Percentiles rank a stretch among this genome's conserved stretches.
Conservation (phyloP, 2,113 vertebrate genomes). For the Hoplias malabaricus region DNA sequence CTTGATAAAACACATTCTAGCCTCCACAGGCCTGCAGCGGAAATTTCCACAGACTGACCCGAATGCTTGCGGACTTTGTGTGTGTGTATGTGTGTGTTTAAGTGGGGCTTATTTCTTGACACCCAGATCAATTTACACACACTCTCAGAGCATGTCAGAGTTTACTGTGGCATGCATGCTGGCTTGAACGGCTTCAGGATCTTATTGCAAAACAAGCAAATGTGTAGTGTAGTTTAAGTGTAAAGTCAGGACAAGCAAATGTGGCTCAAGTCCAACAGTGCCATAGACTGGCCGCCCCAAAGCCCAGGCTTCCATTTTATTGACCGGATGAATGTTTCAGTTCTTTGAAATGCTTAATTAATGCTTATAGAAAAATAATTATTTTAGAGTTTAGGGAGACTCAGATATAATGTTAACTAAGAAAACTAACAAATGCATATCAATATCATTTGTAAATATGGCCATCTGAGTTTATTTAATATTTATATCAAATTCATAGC, state of each 20-base stretch:
- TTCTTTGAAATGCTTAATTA: not conserved
- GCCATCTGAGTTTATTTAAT: too few species aligned
- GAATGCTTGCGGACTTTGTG: conserved; percentile 56
- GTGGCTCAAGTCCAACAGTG: not conserved
- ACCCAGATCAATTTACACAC: conserved; percentile 21
- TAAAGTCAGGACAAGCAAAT: conserved; percentile 1
- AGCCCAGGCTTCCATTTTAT: too few species aligned
- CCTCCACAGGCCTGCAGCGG: conserved; percentile 46
- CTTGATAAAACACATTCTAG: not conserved
- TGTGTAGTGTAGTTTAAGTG: not conserved
- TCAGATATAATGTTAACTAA: too few species aligned
- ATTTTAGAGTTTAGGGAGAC: too few species aligned
- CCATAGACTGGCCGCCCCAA: too few species aligned
- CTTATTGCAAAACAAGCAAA: conserved; percentile 8
- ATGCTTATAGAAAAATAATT: not conserved
- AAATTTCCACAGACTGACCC: conserved; percentile 69
- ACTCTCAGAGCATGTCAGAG: not conserved
- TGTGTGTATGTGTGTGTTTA: conserved; percentile 4
- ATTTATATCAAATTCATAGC: too few species aligned
- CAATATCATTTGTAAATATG: too few species aligned
- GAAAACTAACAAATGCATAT: too few species aligned
- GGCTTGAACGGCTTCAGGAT: not conserved
- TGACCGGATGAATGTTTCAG: too few species aligned
- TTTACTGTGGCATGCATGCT: not conserved
- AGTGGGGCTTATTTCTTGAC: conserved; percentile 52